Percentiles rank a stretch among this genome's conserved stretches.
phyloP scores from a whole-genome alignment of 92 coral and sea anemone species.

The Bergia sp. region DNA sequence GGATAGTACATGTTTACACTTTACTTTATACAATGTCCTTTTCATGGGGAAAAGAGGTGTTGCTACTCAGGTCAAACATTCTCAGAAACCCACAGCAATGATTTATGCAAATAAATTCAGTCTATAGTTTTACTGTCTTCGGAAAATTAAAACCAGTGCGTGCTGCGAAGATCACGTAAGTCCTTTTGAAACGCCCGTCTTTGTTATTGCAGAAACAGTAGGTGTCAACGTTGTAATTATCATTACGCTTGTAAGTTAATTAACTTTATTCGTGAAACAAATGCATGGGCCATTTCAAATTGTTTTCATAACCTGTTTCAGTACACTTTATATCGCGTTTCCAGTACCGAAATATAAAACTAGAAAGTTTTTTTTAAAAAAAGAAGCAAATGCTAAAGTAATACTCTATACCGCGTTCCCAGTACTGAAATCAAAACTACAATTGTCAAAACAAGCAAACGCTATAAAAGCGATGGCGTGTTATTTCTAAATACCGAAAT shows the following conservation, averaged over 20 bases:
- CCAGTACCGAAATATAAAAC: not conserved
- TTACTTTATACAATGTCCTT: constrained; percentile 42
- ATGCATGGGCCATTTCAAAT: not conserved
- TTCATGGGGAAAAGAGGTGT: constrained; percentile 47
- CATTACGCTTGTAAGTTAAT: not conserved
- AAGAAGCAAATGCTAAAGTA: constrained; percentile 13
- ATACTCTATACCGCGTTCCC: constrained; percentile 9
- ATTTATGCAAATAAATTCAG: not conserved
- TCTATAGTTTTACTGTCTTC: not conserved
- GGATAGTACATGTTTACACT: constrained; percentile 47
- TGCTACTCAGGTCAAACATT: constrained; percentile 9
- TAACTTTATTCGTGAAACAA: not conserved
- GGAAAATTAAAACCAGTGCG: not conserved
- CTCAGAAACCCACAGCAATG: not conserved
- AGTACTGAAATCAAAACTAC: constrained; percentile 4
- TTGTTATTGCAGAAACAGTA: not conserved
- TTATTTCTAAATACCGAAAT: too few species aligned
- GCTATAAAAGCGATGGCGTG: not conserved
- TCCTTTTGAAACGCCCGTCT: not conserved
- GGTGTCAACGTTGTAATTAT: not conserved
- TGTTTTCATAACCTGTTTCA: not conserved
- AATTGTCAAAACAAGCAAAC: not conserved
- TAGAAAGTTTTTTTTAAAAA: too few species aligned
- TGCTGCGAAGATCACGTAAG: not conserved
- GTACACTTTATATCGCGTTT: not conserved